Conservation (phyloP, 2,888 invertebrate genomes). For the Drosophila antonietae region DNA sequence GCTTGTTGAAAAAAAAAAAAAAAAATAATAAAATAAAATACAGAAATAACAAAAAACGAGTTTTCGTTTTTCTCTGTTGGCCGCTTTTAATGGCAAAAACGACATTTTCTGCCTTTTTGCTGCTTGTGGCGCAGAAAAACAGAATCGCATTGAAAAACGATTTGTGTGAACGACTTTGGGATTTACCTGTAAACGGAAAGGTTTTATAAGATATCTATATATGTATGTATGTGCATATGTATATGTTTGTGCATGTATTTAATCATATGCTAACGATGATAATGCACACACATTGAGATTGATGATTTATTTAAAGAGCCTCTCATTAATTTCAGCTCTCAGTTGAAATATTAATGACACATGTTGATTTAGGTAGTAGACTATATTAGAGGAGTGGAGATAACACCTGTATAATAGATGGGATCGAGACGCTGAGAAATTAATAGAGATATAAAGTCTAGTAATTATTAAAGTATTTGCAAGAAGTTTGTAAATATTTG, state of each 20-base stretch:
- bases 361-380: background rate
- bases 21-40: background rate
- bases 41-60: slow-evolving; percentile 55
- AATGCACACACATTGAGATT: background rate
- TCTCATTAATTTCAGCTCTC: slow-evolving; percentile 1
- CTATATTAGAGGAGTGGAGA: background rate
- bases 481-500: background rate
- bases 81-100: slow-evolving; percentile 67
- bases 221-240: background rate
- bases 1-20: slow-evolving; percentile 47
- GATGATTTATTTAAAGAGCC: slow-evolving; percentile 10
- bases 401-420: background rate
- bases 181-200: slow-evolving; percentile 33
- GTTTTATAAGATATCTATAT: background rate
- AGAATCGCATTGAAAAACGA: slow-evolving; percentile 11
- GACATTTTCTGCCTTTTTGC: slow-evolving; percentile 58
- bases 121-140: slow-evolving; percentile 31
- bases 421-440: background rate
- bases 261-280: slow-evolving; percentile 13
- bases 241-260: background rate
- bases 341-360: background rate
- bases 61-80: slow-evolving; percentile 62
- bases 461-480: background rate
- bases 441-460: too few species aligned
- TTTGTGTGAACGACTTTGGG: slow-evolving; percentile 23